Percentiles rank a stretch among this genome's conserved stretches.
phyloP scores from a whole-genome alignment of 2,797 vertebrate species.

The Oryzias sinensis region DNA sequence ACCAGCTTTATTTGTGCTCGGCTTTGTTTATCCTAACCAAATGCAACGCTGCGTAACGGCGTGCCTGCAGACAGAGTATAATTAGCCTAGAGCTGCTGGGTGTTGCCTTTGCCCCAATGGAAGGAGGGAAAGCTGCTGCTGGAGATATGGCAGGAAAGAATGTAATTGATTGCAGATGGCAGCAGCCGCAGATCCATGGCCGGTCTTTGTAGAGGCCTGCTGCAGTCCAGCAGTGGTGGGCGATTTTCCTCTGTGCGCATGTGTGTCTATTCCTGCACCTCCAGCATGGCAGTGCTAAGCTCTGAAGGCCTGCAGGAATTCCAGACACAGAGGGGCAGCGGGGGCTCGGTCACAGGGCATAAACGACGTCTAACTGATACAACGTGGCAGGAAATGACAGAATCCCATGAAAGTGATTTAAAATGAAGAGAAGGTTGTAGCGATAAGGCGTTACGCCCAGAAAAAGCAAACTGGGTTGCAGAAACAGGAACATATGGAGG shows the following conservation, averaged over 20 bases:
- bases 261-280: slow-evolving; percentile 53
- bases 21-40: slow-evolving; percentile 40
- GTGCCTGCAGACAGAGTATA: slow-evolving; percentile 42
- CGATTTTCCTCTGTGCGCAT: slow-evolving; percentile 41
- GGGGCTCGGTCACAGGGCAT: slow-evolving; percentile 28
- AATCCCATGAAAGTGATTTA: slow-evolving; percentile 1
- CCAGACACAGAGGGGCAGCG: slow-evolving; percentile 40
- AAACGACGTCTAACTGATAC: slow-evolving; percentile 18
- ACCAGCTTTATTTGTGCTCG: slow-evolving; percentile 5
- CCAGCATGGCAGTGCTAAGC: slow-evolving; percentile 52
- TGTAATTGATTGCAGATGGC: slow-evolving; percentile 75
- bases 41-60: slow-evolving; percentile 33
- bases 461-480: slow-evolving; percentile 6
- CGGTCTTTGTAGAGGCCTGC: slow-evolving; percentile 67
- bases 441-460: neutral
- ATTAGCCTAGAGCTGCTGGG: slow-evolving; percentile 56
- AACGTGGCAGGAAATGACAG: slow-evolving; percentile 5
- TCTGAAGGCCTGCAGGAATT: slow-evolving; percentile 54
- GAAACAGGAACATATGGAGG: slow-evolving; percentile 1
- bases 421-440: neutral
- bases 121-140: slow-evolving; percentile 47
- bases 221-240: slow-evolving; percentile 55
- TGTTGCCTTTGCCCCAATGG: slow-evolving; percentile 55
- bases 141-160: slow-evolving; percentile 54
- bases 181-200: slow-evolving; percentile 56